Evolutionary conservation across 2,113 vertebrate species (phyloP), one percentile per base, ranked within the genome.

Genomic region (Corvus hawaiiensis): DNA sequence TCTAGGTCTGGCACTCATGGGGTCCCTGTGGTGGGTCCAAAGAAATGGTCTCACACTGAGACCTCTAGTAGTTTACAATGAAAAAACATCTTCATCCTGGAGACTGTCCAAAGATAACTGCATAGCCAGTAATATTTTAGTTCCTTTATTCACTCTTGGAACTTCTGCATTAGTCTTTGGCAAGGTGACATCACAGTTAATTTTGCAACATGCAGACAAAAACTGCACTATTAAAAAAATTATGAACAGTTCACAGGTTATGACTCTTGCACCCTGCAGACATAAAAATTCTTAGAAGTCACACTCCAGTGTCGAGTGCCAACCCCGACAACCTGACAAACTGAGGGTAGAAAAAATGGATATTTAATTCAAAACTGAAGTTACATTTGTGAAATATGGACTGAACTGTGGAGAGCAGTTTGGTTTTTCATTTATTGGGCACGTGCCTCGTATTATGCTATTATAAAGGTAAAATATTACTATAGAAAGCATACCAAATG

Each of bases 41-140:
- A 96, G 90, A 95, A 97, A 84, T 20, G 51, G 88, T 92, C 89
- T 94, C 90, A 90, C 83, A 90, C 48, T 18, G 86, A 95, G 94
- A 93, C 95, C 46, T 93, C 39, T 93, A 39, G 48, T 78, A 94
- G 84, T 87, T 96, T 93, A 95, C 92, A 94, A 84, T 77, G 95
- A 96, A 97, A 97, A 96, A 95, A 96, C 27, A 39, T 90, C 95
- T 97, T 96, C 88, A 92, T 46, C 51, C 79, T 97, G 95, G 96
- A 94, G 59, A 67, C 8, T 43, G 14, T 95, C 95, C 95, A 97
- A 96, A 92, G 96, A 86, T 81, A 96, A 97, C 88, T 95, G 67
- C 44, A 73, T n/a, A 85, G 85, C 68, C 92, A 94, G 90, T 95
- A 96, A 94, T 93, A 84, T 86, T 97, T 95, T 84, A 84, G 82